Base-by-base conservation (phyloP, 2,888 invertebrate species). In the Xestia c-nigrum region DNA sequence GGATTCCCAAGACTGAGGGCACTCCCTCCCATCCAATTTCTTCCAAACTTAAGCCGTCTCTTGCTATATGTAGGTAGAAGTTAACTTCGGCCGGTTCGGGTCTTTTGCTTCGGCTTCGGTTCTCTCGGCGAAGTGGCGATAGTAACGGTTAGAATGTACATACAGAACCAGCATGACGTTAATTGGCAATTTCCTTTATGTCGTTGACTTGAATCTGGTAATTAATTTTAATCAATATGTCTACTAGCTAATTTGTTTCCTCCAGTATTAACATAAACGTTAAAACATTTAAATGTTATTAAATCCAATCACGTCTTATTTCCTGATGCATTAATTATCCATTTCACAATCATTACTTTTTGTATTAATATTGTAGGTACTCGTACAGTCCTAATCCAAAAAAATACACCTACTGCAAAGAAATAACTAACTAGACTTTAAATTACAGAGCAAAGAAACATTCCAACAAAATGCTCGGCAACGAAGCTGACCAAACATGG, bases 401-500 rank as follows among this genome's bases (percentile, higher is more conserved):
- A 69, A 55, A 19, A 19, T 72, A n/a, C 19, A 16, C 65, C 4
- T 47, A 50, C 63, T 47, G 50, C 38, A 71, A 47, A 65, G 12
- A 76, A 68, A 67, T 64, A 72, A 78, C 57, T 50, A 72, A 78
- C 72, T 57, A 83, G 74, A 72, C 78, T 76, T 70, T 86, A 79
- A 81, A 76, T 69, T 69, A 75, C 78, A 76, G 43, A 65, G 77
- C 83, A 78, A 77, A 84, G 84, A 83, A 84, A 82, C 85, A 84
- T 85, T 83, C 83, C 76, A 75, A 84, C 76, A 68, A 72, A 84
- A 87, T 79, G 69, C 82, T 76, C 72, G 80, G 84, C 74, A 78
- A 80, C 77, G 75, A 74, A 80, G 80, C 76, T 74, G 68, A 74
- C 90, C 93, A 90, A 91, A 91, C 89, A 92, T 85, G 90, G 91